Base-by-base conservation (phyloP, 1,140 invertebrate species). In the Agraylea sexmaculata region DNA sequence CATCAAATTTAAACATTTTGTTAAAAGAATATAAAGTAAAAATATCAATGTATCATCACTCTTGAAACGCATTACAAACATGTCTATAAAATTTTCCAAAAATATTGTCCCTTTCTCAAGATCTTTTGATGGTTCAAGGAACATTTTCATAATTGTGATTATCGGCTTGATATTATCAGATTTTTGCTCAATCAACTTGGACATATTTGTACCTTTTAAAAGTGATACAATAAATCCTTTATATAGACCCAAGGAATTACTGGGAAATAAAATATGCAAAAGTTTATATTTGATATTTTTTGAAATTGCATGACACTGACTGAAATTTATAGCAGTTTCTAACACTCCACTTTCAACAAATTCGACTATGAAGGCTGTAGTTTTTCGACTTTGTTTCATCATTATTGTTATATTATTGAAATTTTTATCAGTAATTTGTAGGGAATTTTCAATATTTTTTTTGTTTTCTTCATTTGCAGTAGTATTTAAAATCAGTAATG, bases 211-310 rank as follows among this genome's bases (percentile, higher is more conserved):
- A 0, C 40, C 40, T 29, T 25, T 37, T 7, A 49, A 17, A 11
- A 49, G 29, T 5, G 39, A 16, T 7, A 17, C 5, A 1, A 45
- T 13, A 42, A 45, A 49, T 13, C 20, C 35, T 36, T 32, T 42
- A 30, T 31, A 49, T 13, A 42, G 20, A n/a, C 20, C 20, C 13
- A 37, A 18, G 1, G 39, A 42, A 1, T 17, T 16, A 2, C n/a
- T 7, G n/a, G 43, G 43, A 15, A 49, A 49, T 12, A 45, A 23
- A 15, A 45, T 45, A n/a, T n/a, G n/a, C n/a, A n/a, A n/a, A n/a
- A n/a, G n/a, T n/a, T n/a, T n/a, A n/a, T n/a, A n/a, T n/a, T n/a
- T n/a, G n/a, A n/a, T n/a, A n/a, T n/a, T n/a, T n/a, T n/a, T n/a
- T n/a, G n/a, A n/a, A n/a, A n/a, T n/a, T n/a, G n/a, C n/a, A n/a